phyloP scores from a whole-genome alignment of 2,113 vertebrate species.

The Cyprinodon brontotheroides region DNA sequence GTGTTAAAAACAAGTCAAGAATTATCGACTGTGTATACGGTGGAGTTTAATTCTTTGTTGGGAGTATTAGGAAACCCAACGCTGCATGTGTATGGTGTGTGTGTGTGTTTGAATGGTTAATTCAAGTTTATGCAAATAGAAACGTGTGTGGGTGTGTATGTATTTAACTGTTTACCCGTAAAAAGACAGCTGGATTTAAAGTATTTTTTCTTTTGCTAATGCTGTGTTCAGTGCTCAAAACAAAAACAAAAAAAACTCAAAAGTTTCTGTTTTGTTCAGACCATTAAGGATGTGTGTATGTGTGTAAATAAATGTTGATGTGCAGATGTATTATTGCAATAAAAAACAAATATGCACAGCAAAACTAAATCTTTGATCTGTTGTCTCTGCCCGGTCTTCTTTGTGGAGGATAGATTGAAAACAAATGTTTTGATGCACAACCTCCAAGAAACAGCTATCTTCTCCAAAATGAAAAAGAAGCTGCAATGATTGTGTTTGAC shows the following conservation, averaged over 20 bases:
- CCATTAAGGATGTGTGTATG: conserved; percentile 39
- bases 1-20: conserved; percentile 52
- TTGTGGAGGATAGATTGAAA: not conserved
- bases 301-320: conserved; percentile 55
- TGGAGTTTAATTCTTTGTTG: conserved; percentile 43
- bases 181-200: conserved; percentile 30
- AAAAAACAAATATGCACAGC: conserved; percentile 69
- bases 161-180: not conserved
- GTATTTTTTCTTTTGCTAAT: conserved; percentile 31
- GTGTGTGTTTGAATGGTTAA: not conserved
- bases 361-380: conserved; percentile 10
- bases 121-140: conserved; percentile 11
- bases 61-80: conserved; percentile 20
- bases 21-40: conserved; percentile 54
- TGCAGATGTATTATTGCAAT: conserved; percentile 78
- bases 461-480: too few relatives aligned
- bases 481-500: too few relatives aligned
- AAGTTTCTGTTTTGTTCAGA: conserved; percentile 54
- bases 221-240: conserved; percentile 60
- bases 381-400: not conserved
- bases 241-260: conserved; percentile 10
- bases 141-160: conserved; percentile 18
- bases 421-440: not conserved
- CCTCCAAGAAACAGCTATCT: too few relatives aligned
- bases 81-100: conserved; percentile 28